Evolutionary conservation across 1,140 invertebrate genomes (phyloP).

Genomic region (Brachystomella parvula): DNA sequence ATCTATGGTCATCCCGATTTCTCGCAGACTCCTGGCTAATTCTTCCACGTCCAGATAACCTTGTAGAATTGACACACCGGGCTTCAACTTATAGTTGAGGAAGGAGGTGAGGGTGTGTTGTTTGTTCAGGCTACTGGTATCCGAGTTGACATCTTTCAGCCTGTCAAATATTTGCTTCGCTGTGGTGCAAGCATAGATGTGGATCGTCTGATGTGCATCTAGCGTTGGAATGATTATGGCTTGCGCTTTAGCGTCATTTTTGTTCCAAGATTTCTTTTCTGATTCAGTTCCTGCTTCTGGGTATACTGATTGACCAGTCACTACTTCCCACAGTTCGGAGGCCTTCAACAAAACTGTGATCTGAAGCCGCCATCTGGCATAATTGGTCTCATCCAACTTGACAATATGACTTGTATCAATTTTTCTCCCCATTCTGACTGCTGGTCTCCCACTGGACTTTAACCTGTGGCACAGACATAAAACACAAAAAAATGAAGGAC

Average conservation of each 20-base stretch:
- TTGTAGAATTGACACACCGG: neutral
- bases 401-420: neutral
- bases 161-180: conserved; percentile 20
- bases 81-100: conserved; percentile 15
- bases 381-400: conserved; percentile 7
- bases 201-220: neutral
- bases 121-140: conserved; percentile 18
- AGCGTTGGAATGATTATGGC: conserved; percentile 14
- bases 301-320: neutral
- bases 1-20: conserved; percentile 7
- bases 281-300: neutral
- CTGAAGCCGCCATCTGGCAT: neutral
- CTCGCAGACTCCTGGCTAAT: conserved; percentile 16
- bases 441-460: no score
- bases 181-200: conserved; percentile 11
- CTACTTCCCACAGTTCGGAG: neutral
- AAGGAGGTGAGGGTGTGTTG: conserved; percentile 17
- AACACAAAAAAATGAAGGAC: no score
- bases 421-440: neutral
- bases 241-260: conserved; percentile 12
- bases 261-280: conserved; percentile 2
- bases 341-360: neutral
- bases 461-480: no score
- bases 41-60: conserved; percentile 11
- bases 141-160: conserved; percentile 11